Evolutionary conservation across 2,797 vertebrate genomes (phyloP).

Genomic region (Paramormyrops hopkinsi): DNA sequence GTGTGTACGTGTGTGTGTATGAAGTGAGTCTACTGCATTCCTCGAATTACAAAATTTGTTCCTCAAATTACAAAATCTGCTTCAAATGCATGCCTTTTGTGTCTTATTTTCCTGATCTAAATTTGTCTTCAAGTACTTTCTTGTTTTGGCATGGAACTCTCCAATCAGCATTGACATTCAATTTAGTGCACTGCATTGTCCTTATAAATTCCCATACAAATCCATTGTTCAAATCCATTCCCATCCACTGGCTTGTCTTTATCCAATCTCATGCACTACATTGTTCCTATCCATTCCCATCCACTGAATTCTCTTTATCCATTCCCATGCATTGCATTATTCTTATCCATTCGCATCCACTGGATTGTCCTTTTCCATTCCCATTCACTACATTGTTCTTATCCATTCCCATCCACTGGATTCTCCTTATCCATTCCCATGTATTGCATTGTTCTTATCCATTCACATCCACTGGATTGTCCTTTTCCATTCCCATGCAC

Average conservation of each 20-base stretch:
- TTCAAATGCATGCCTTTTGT: background rate
- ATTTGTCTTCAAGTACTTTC: background rate
- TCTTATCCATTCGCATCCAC: background rate
- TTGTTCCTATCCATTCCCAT: background rate
- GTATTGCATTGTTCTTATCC: background rate
- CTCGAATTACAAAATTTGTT: background rate
- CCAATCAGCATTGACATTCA: background rate
- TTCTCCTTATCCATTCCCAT: background rate
- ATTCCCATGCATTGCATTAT: background rate
- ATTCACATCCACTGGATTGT: background rate
- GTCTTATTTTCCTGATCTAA: background rate
- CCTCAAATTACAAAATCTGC: background rate
- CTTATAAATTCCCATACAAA: background rate
- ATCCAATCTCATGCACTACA: background rate
- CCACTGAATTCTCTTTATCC: background rate
- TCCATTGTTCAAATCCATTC: background rate
- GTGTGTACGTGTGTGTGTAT: background rate
- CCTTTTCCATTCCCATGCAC: background rate
- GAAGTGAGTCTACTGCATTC: background rate
- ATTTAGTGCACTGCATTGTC: background rate
- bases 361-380: background rate
- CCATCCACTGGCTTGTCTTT: background rate
- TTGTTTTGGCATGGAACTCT: background rate
- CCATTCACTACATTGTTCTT: background rate
- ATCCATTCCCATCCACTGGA: background rate